Evolutionary conservation across 2,797 vertebrate genomes (phyloP).

Genomic region (Sparus aurata): DNA sequence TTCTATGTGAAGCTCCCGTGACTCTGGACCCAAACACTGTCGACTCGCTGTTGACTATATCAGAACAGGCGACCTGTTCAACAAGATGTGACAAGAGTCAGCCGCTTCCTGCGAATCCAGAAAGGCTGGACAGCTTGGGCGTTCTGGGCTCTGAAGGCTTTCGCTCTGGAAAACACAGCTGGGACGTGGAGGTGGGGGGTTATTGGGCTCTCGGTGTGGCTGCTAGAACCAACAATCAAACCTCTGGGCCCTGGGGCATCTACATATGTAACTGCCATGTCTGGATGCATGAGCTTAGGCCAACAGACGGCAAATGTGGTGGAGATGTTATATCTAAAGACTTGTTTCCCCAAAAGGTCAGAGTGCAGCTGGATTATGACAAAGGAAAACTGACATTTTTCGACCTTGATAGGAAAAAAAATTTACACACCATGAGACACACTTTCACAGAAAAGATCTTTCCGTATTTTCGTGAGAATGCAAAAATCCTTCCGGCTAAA

Average conservation of each 20-base stretch:
- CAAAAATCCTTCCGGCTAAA: conserved; percentile 45
- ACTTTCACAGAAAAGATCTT: conserved; percentile 17
- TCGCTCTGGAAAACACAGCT: conserved; percentile 53
- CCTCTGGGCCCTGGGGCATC: rapidly evolving
- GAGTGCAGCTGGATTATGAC: conserved; percentile 48
- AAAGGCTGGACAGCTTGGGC: rapidly evolving
- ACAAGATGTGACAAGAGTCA: rapidly evolving
- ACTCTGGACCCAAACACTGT: conserved; percentile 56
- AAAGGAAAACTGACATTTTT: conserved; percentile 46
- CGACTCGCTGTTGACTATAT: rapidly evolving
- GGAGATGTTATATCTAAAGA: rapidly evolving
- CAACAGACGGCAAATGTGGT: rapidly evolving
- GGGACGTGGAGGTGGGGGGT: conserved; percentile 41
- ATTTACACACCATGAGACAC: rapidly evolving
- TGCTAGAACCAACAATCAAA: rapidly evolving
- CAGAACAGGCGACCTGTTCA: conserved; percentile 16
- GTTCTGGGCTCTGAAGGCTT: conserved; percentile 45
- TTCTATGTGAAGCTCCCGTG: conserved; percentile 39
- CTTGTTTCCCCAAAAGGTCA: conserved; percentile 10
- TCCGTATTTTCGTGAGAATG: rapidly evolving
- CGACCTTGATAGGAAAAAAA: conserved; percentile 31
- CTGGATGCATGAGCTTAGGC: rapidly evolving
- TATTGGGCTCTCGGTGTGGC: neutral
- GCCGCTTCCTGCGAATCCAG: conserved; percentile 5
- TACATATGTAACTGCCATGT: rapidly evolving